These are phyloP conservation scores for Bibio marci DNA, from an alignment of 2,888 invertebrate genomes.

Conservation along the genomic window DNA sequence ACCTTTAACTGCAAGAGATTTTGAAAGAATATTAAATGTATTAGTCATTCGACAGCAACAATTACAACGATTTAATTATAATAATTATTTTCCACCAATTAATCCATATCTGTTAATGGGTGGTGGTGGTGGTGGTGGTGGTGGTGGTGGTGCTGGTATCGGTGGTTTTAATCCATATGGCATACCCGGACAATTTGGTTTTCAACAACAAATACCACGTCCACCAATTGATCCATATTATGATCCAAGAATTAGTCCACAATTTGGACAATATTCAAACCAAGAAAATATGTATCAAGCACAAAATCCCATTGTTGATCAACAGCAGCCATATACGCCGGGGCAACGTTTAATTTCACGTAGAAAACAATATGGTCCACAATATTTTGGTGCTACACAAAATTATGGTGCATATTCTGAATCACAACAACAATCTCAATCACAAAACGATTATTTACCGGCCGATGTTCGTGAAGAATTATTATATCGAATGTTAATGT, in stretches of 20 bases:
- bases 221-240: conserved; percentile 8
- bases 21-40: conserved; percentile 47
- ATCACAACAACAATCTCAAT: conserved; percentile 10
- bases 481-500: conserved; percentile 49
- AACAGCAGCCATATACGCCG: conserved; percentile 30
- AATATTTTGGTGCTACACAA: conserved; percentile 28
- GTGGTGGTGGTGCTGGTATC: not conserved
- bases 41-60: conserved; percentile 45
- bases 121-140: not conserved
- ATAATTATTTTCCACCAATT: conserved; percentile 25
- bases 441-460: conserved; percentile 42
- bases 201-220: conserved; percentile 9
- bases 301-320: conserved; percentile 11
- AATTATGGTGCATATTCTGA: conserved; percentile 16
- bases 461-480: conserved; percentile 53
- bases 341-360: conserved; percentile 32
- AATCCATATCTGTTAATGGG: conserved; percentile 5
- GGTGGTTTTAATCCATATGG: conserved; percentile 3
- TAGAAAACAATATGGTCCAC: conserved; percentile 20
- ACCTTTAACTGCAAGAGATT: conserved; percentile 53
- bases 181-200: not conserved
- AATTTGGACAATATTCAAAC: conserved; percentile 7
- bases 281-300: conserved; percentile 12
- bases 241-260: conserved; percentile 3
- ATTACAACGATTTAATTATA: conserved; percentile 22